Base-by-base conservation (phyloP, 1,140 invertebrate genomes). In the Drosophila nikananu region DNA sequence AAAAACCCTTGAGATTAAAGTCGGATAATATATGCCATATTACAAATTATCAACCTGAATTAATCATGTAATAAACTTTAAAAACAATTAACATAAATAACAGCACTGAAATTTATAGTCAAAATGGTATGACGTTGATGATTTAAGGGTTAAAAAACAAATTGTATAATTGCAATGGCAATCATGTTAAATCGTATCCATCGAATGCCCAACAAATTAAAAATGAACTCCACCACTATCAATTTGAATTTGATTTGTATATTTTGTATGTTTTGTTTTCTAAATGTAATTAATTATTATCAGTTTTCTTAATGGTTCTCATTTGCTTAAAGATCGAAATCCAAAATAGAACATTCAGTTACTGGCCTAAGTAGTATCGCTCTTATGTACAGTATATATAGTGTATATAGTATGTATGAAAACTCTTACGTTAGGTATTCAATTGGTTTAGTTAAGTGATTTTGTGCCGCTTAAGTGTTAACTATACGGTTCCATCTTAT, bases 381-480 rank as follows among this genome's bases (percentile, higher is more conserved):
- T 60, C 42, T 57, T 75, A 75, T 75, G 35, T 75, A 75, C 59
- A 55, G 52, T 37, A 23, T 55, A 75, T 44, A 75, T 37, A 25
- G 41, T 51, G 23, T 37, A 57, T 48, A 35, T 78, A 61, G 25
- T 39, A 55, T 42, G 37, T 80, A 66, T 74, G 54, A 67, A 77
- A 68, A 68, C 52, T 35, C 46, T 79, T 79, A 65, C n/a, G n/a
- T 41, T 71, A 76, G 49, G 70, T 72, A 77, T 83, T 80, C 57
- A 80, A 89, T 60, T 71, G 41, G 25, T 70, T 77, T 71, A 68
- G 51, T 89, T 89, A 89, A 90, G 86, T 90, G 86, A 90, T 77
- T 71, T 90, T 91, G 86, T 90, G 86, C 86, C 86, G 86, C 86
- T 82, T 91, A 90, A 68, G 66, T 90, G 86, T 90, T 90, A 90